Conservation (phyloP, 2,888 invertebrate genomes). For the Penaeus monodon region DNA sequence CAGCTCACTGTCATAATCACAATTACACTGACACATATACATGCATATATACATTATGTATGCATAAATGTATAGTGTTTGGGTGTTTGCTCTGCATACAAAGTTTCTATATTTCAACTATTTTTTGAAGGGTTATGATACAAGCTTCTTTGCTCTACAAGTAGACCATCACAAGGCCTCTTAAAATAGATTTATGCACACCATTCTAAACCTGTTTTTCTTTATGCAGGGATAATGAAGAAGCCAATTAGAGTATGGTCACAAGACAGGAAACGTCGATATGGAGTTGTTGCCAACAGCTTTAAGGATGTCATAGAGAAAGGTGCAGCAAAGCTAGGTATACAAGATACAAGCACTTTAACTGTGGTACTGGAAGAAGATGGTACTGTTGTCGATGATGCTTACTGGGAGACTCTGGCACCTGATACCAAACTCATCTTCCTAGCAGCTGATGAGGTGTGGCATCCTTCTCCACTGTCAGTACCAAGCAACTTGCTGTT, state of each 20-base stretch:
- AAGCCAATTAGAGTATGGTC: slow-evolving; percentile 65
- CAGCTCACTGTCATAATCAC: not conserved
- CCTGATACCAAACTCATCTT: slow-evolving; percentile 59
- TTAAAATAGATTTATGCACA: too few relatives aligned
- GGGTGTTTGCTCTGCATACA: not conserved
- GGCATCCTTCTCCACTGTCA: slow-evolving; percentile 57
- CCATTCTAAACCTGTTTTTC: too few relatives aligned
- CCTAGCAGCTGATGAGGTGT: slow-evolving; percentile 46
- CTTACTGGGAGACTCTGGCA: slow-evolving; percentile 60
- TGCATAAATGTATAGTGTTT: too few relatives aligned
- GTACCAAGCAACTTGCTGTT: slow-evolving; percentile 52
- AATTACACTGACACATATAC: not conserved
- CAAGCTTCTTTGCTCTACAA: too few relatives aligned
- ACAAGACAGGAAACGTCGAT: slow-evolving; percentile 51
- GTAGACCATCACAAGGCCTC: too few relatives aligned
- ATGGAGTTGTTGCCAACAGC: slow-evolving; percentile 60
- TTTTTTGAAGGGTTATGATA: too few relatives aligned
- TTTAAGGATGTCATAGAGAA: slow-evolving; percentile 53
- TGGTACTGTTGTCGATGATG: slow-evolving; percentile 62
- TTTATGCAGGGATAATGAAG: slow-evolving; percentile 29
- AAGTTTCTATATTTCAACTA: too few relatives aligned
- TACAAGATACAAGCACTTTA: slow-evolving; percentile 31
- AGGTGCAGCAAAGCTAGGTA: slow-evolving; percentile 53
- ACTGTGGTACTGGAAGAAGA: slow-evolving; percentile 63
- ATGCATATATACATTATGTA: not conserved